phyloP scores from a whole-genome alignment of 1,140 invertebrate genomes.

The Drosophila takahashii region DNA sequence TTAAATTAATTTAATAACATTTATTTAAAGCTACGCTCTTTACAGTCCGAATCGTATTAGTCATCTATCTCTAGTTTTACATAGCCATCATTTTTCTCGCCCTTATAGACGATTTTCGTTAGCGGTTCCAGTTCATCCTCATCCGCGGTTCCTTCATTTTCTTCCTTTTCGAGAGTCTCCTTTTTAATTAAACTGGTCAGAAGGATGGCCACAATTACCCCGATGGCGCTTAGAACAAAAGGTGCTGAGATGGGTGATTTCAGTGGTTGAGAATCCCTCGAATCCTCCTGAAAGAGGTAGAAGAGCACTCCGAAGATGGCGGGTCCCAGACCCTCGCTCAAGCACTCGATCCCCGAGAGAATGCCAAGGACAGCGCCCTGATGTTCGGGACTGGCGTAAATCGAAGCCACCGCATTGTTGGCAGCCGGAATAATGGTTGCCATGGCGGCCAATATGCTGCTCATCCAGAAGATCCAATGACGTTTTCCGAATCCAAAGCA shows the following conservation, averaged over 20 bases:
- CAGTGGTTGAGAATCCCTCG: slow-evolving; percentile 88
- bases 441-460: slow-evolving; percentile 96
- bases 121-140: background rate
- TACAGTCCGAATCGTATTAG: background rate
- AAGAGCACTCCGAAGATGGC: slow-evolving; percentile 99
- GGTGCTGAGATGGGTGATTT: slow-evolving; percentile 95
- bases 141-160: background rate
- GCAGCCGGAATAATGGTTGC: slow-evolving; percentile 98
- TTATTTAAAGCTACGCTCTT: background rate
- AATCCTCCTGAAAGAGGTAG: slow-evolving; percentile 98
- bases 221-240: slow-evolving; percentile 98
- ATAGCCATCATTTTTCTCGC: background rate
- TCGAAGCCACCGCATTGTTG: slow-evolving; percentile 99
- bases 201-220: slow-evolving; percentile 97
- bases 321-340: slow-evolving; percentile 96
- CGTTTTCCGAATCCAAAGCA: slow-evolving; percentile 94
- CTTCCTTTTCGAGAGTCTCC: background rate
- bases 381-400: slow-evolving; percentile 97
- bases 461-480: slow-evolving; percentile 98
- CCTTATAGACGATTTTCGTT: background rate
- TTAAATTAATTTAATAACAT: too few species aligned
- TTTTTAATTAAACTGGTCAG: slow-evolving; percentile 92
- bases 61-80: background rate
- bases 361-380: slow-evolving; percentile 99
- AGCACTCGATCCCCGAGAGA: slow-evolving; percentile 97